Conservation (phyloP, 2,797 vertebrate species). For the Gallinago stenura region DNA sequence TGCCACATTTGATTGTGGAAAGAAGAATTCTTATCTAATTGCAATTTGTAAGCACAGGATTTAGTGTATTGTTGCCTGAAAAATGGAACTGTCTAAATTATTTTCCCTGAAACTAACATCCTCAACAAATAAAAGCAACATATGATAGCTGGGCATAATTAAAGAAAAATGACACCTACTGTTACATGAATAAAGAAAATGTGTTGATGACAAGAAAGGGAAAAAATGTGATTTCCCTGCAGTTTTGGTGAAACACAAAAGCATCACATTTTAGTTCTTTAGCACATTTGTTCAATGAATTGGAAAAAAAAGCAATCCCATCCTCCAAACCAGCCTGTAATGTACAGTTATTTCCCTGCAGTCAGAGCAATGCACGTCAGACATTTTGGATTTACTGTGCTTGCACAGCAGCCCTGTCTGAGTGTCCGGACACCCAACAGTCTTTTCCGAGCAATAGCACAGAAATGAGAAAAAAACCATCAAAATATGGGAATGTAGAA, state of each 20-base stretch:
- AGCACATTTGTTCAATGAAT: slow-evolving; percentile 60
- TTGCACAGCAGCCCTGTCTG: background rate
- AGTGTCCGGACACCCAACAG: background rate
- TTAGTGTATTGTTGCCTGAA: slow-evolving; percentile 79
- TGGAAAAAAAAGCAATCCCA: slow-evolving; percentile 45
- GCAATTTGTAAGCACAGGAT: slow-evolving; percentile 79
- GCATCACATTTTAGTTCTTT: slow-evolving; percentile 45
- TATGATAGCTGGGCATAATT: slow-evolving; percentile 77
- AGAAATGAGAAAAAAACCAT: background rate
- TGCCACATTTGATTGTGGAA: slow-evolving; percentile 74
- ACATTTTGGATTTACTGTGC: slow-evolving; percentile 62
- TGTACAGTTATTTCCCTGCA: slow-evolving; percentile 52
- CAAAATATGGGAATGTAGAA: background rate
- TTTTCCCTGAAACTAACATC: slow-evolving; percentile 80
- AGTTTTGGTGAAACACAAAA: slow-evolving; percentile 57
- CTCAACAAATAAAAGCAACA: slow-evolving; percentile 80
- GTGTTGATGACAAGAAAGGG: slow-evolving; percentile 53
- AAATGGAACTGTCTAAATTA: slow-evolving; percentile 80
- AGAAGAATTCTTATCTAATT: slow-evolving; percentile 80
- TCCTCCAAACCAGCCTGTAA: slow-evolving; percentile 35
- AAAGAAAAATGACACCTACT: slow-evolving; percentile 81
- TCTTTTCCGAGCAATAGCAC: background rate
- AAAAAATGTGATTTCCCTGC: slow-evolving; percentile 22
- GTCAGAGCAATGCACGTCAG: slow-evolving; percentile 41
- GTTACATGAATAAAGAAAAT: slow-evolving; percentile 76